phyloP scores from a whole-genome alignment of 2,113 vertebrate species.

The Danionella cerebrum region DNA sequence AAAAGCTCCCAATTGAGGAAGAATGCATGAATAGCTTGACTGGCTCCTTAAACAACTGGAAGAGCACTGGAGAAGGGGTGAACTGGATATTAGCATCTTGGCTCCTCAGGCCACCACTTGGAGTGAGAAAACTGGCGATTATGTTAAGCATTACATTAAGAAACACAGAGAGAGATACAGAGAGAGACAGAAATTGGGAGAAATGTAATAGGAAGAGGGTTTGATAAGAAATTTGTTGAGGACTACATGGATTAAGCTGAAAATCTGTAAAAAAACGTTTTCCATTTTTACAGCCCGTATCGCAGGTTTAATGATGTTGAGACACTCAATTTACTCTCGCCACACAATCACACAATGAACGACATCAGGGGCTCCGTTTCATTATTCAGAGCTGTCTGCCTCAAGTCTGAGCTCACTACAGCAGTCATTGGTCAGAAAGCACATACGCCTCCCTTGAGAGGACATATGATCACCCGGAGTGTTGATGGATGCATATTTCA shows the following conservation, averaged over 20 bases:
- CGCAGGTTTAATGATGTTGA: background rate
- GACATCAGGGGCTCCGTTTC: slow-evolving; percentile 19
- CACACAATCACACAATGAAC: background rate
- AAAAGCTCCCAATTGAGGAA: slow-evolving; percentile 29
- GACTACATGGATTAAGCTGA: no score
- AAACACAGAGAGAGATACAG: no score
- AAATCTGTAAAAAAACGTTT: background rate
- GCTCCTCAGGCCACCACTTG: background rate
- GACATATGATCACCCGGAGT: slow-evolving; percentile 1
- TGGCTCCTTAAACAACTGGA: slow-evolving; percentile 10
- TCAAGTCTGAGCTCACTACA: background rate
- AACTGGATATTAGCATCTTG: slow-evolving; percentile 2
- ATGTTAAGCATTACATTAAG: no score
- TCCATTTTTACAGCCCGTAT: background rate
- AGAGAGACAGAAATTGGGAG: no score
- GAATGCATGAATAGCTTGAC: slow-evolving; percentile 12
- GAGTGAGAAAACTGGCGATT: no score
- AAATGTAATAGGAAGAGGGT: no score
- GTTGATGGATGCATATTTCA: slow-evolving; percentile 21
- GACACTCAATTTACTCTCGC: background rate
- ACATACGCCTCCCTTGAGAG: slow-evolving; percentile 1
- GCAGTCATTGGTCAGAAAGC: slow-evolving; percentile 17
- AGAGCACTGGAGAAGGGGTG: background rate
- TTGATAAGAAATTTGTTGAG: no score
- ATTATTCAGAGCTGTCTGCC: slow-evolving; percentile 4